Conservation (phyloP, 2,888 invertebrate genomes). For the Podabrus alpinus region DNA sequence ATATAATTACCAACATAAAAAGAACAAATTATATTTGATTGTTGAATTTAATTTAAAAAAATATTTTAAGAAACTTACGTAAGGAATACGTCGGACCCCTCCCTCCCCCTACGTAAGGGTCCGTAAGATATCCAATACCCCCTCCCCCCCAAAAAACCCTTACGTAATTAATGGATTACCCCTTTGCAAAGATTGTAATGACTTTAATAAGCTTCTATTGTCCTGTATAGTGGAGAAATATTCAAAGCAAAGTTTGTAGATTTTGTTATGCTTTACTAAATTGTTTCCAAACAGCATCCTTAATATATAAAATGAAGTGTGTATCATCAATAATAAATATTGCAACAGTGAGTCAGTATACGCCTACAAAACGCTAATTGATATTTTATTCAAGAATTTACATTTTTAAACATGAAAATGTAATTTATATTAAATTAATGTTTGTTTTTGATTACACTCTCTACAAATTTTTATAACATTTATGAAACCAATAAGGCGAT, state of each 20-base stretch:
- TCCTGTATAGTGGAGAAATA: too few relatives aligned
- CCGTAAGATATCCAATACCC: too few relatives aligned
- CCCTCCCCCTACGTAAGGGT: too few relatives aligned
- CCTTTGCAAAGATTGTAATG: too few relatives aligned
- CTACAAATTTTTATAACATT: neutral
- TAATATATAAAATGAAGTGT: neutral
- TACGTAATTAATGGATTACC: too few relatives aligned
- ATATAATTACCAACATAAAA: too few relatives aligned
- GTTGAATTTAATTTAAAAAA: too few relatives aligned
- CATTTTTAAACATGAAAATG: neutral
- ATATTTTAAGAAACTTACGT: too few relatives aligned
- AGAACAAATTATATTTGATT: too few relatives aligned
- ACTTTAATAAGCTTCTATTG: too few relatives aligned
- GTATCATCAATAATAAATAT: neutral
- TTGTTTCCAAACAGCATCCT: neutral
- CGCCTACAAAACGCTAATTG: neutral
- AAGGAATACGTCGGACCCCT: too few relatives aligned
- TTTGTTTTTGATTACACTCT: neutral
- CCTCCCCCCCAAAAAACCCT: too few relatives aligned
- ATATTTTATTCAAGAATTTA: slow-evolving; percentile 3
- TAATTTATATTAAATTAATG: neutral
- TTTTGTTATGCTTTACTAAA: neutral
- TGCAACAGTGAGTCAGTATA: neutral
- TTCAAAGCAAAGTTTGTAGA: neutral
- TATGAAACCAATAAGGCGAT: neutral